Base-by-base conservation (phyloP, 1,140 invertebrate species). In the Drosophila grimshawi region DNA sequence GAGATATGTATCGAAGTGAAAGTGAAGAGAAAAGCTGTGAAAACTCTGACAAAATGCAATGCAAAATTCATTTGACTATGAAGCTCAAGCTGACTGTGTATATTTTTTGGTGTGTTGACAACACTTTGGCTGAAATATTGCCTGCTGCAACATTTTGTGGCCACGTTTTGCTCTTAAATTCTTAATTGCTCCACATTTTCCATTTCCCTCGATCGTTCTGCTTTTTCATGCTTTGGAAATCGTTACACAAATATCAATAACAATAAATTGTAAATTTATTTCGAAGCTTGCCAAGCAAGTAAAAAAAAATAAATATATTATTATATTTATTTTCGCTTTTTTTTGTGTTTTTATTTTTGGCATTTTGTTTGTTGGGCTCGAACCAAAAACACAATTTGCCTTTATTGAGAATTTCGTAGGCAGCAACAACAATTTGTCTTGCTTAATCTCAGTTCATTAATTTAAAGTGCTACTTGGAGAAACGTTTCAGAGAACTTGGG, bases 401-500 rank as follows among this genome's bases (percentile, higher is more conserved):
- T 73, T 76, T 80, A 76, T 81, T 70, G 80, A 66, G 64, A 61
- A 79, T 76, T 55, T 64, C 10, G 46, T 32, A 0, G 39, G 69
- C 41, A 19, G 19, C 61, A 65, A 64, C 81, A 85, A 89, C 80
- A 88, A 88, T 88, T 88, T 88, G 85, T 88, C 86, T 88, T 88
- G 73, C 80, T 88, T 88, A 88, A 88, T 88, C 85, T 88, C 80
- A 89, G 85, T 88, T 88, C 85, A 88, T 88, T 88, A 88, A 88
- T 88, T 88, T 88, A 88, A 88, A 88, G 85, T 88, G 86, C 81
- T 85, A 89, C 85, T 89, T 63, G 72, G 46, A 71, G 52, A 10
- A 62, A 52, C 11, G 61, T 60, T 52, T 43, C 4, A 29, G 7
- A 64, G 71, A 43, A 57, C 45, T 59, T 63, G 8, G 27, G 33